These are phyloP conservation scores for Lucilia sericata DNA, from an alignment of 1,140 invertebrate species.

Conservation along the genomic window DNA sequence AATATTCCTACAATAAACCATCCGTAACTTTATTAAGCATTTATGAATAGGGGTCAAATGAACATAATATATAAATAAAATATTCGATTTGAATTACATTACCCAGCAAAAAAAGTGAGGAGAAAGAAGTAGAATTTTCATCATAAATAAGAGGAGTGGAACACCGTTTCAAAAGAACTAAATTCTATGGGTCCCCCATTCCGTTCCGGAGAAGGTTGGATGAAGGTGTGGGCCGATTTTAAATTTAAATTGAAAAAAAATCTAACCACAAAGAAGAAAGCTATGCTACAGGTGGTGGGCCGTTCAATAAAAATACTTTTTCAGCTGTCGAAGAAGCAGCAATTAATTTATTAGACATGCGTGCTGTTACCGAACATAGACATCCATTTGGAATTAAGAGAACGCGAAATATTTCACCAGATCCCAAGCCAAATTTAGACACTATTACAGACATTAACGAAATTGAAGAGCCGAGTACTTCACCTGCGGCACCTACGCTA, in stretches of 20 bases:
- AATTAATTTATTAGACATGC: neutral
- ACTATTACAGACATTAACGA: neutral
- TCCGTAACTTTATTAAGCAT: no score
- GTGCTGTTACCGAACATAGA: neutral
- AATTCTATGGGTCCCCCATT: neutral
- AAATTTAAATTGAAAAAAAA: neutral
- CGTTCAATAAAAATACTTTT: neutral
- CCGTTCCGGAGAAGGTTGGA: neutral
- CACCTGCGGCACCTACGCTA: no score
- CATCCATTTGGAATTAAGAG: neutral
- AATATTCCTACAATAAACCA: no score
- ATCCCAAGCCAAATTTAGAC: neutral
- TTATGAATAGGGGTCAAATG: no score
- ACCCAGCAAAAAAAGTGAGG: no score
- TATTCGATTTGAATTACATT: no score
- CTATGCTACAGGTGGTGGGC: neutral
- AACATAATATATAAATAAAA: no score
- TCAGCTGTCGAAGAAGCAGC: neutral
- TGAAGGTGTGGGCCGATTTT: slow-evolving; percentile 18
- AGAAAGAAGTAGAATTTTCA: no score
- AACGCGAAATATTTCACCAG: neutral
- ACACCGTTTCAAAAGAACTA: neutral
- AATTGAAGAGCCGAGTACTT: neutral
- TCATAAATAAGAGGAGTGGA: neutral
- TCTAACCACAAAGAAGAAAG: neutral